Conservation (phyloP, 2,113 vertebrate genomes). For the Nyctereutes procyonoides region DNA sequence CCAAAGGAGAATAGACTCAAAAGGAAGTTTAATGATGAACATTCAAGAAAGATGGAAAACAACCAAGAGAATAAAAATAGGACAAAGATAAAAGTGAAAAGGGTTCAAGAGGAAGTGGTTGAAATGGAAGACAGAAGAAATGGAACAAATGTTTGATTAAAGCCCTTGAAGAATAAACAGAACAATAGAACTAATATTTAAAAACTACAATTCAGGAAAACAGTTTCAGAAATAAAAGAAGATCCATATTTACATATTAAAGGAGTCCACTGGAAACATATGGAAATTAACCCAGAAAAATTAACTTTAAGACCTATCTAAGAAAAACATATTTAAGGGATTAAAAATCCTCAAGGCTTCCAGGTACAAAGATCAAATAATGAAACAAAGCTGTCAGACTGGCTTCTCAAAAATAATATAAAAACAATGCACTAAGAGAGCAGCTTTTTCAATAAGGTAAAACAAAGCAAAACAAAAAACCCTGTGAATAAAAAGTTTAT, state of each 20-base stretch:
- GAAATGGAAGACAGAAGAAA: constrained; percentile 36
- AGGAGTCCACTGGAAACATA: not conserved
- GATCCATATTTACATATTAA: not conserved
- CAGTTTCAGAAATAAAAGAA: constrained; percentile 37
- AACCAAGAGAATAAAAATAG: constrained; percentile 20
- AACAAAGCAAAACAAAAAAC: not conserved
- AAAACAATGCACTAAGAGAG: not conserved
- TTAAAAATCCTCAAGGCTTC: not conserved
- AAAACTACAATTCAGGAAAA: not conserved
- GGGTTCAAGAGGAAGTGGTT: not conserved
- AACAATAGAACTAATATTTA: not conserved
- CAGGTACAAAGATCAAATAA: not conserved
- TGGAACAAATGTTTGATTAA: constrained; percentile 29
- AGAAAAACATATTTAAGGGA: not conserved
- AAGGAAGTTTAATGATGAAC: constrained; percentile 29
- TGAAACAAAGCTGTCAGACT: not conserved
- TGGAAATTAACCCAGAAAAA: constrained; percentile 11
- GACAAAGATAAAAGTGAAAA: not conserved
- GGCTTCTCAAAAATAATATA: not conserved
- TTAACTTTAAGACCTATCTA: not conserved
- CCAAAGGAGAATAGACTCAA: constrained; percentile 18
- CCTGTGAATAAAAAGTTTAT: not conserved
- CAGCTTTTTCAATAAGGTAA: not conserved
- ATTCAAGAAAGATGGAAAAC: constrained; percentile 21
- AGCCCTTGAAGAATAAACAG: not conserved